These are phyloP conservation scores for Drosophila bifasciata DNA, from an alignment of 1,140 invertebrate species.

Conservation along the genomic window DNA sequence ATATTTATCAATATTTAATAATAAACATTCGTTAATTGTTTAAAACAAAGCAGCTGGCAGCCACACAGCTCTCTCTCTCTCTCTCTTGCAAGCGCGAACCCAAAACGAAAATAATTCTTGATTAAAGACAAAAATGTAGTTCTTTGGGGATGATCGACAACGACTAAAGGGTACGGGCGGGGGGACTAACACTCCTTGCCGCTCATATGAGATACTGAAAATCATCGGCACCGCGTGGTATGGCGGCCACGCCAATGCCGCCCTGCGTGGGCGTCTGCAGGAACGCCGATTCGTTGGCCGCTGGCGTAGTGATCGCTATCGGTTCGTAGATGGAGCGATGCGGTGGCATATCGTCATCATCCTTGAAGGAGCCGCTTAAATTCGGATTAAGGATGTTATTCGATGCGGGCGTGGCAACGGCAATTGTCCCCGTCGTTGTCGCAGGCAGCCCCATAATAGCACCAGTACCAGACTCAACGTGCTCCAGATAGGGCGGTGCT, in stretches of 20 bases:
- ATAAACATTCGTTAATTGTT: slow-evolving; percentile 77
- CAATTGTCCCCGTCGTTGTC: slow-evolving; percentile 26
- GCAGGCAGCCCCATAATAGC: slow-evolving; percentile 17
- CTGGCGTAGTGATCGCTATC: slow-evolving; percentile 55
- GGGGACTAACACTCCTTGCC: not conserved
- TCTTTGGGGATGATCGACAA: slow-evolving; percentile 13
- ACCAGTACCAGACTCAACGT: slow-evolving; percentile 53
- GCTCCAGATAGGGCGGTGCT: slow-evolving; percentile 69
- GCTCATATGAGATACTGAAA: slow-evolving; percentile 71
- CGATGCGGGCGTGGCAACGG: slow-evolving; percentile 62
- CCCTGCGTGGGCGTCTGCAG: slow-evolving; percentile 72
- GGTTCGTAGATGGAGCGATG: slow-evolving; percentile 80
- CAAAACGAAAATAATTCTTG: slow-evolving; percentile 27
- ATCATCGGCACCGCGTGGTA: slow-evolving; percentile 60
- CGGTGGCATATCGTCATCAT: slow-evolving; percentile 74
- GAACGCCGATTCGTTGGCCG: slow-evolving; percentile 63
- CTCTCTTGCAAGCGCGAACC: slow-evolving; percentile 15
- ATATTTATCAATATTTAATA: slow-evolving; percentile 71
- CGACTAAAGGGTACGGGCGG: no score
- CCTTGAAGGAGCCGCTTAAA: slow-evolving; percentile 84
- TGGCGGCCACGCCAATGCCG: slow-evolving; percentile 76
- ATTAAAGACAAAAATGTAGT: not conserved
- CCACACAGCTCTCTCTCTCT: slow-evolving; percentile 35
- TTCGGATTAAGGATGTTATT: slow-evolving; percentile 84
- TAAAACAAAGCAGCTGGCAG: slow-evolving; percentile 78